Percentiles rank a stretch among this genome's conserved stretches.
phyloP scores from a whole-genome alignment of 2,797 vertebrate species.

The Squalus acanthias region DNA sequence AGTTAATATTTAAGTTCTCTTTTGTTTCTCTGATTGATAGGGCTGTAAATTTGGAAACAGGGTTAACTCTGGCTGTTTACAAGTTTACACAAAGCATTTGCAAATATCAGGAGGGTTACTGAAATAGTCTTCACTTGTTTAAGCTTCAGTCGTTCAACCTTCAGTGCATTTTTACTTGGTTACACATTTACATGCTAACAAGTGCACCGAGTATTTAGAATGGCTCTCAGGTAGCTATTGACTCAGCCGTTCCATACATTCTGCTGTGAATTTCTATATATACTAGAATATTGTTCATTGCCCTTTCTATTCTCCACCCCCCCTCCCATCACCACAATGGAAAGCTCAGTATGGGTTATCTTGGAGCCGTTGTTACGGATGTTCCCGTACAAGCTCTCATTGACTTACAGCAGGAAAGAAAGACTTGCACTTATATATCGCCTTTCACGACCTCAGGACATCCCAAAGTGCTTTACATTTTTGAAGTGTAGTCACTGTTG shows the following conservation, averaged over 20 bases:
- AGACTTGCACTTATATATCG: neutral
- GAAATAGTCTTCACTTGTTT: conserved; percentile 2
- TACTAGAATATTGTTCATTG: neutral
- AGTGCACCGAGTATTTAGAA: neutral
- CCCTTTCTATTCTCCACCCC: neutral
- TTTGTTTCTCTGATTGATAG: neutral
- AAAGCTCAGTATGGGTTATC: neutral
- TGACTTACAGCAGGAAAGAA: neutral
- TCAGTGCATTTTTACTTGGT: neutral
- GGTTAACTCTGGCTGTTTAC: neutral
- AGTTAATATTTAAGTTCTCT: conserved; percentile 3
- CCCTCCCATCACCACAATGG: neutral
- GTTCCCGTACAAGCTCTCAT: neutral
- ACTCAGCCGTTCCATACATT: neutral
- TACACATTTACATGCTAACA: conserved; percentile 10
- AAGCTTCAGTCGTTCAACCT: neutral
- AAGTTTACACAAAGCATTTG: neutral
- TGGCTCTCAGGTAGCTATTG: neutral
- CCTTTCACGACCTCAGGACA: neutral
- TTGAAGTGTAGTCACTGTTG: neutral
- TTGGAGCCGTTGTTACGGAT: neutral
- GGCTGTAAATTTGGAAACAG: neutral
- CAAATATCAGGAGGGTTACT: neutral
- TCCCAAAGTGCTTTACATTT: neutral
- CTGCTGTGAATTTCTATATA: neutral